A percentile compares a stretch with the other conserved stretches of the same genome.
Evolutionary conservation across 2,888 invertebrate species (phyloP).

Genomic region (Reticulitermes lucifugus): DNA sequence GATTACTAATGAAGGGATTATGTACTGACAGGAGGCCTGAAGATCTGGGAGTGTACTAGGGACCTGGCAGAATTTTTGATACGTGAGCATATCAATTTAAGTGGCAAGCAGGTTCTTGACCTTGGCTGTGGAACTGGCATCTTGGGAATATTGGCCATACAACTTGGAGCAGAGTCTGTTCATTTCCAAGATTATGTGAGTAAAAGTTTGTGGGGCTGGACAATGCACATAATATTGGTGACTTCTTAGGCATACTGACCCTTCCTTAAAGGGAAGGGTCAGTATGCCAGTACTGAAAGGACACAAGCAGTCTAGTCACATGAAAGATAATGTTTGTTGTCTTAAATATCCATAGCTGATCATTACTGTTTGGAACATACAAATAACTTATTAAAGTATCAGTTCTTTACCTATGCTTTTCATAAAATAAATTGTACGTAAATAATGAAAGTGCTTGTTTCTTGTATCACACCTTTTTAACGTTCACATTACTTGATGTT

Average conservation of each 20-base stretch:
- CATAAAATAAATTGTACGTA: no score
- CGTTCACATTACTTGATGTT: no score
- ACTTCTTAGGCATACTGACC: neutral
- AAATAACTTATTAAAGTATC: no score
- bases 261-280: neutral
- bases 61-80: slow-evolving; percentile 80
- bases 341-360: no score
- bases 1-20: neutral
- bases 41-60: slow-evolving; percentile 95
- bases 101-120: slow-evolving; percentile 78
- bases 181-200: slow-evolving; percentile 96
- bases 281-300: no score
- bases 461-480: no score
- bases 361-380: no score
- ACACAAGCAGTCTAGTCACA: no score
- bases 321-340: no score
- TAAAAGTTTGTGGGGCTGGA: slow-evolving; percentile 53
- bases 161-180: slow-evolving; percentile 73
- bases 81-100: slow-evolving; percentile 59
- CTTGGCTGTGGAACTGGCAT: slow-evolving; percentile 94
- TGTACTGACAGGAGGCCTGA: slow-evolving; percentile 82
- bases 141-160: slow-evolving; percentile 82
- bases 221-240: neutral
- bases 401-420: no score
- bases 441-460: no score